Base-by-base conservation (phyloP, 2,797 vertebrate genomes). In the Pterois miles region DNA sequence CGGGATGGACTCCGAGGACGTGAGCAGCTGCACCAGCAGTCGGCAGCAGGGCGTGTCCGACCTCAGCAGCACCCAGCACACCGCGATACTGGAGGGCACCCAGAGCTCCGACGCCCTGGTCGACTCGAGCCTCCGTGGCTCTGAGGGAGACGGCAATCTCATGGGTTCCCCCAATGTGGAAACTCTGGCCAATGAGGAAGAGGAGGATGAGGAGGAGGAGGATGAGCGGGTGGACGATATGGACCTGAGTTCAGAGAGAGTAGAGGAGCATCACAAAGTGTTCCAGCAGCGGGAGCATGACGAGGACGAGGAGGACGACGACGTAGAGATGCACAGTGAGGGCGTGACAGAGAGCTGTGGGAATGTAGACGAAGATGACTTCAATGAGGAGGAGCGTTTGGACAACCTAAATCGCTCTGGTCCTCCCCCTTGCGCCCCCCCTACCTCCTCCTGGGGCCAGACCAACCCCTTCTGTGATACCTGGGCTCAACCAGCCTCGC, bases 81-180 rank as follows among this genome's bases (percentile, higher is more conserved):
- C 91, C 0, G 92, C 92, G 0, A 76, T 95, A 5, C 52, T 94
- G 70, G 93, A 94, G 65, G 94, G 93, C 40, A 94, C 93, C 27
- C 93, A 94, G 80, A 94, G 94, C 86, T 93, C 92, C 0, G 94
- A 95, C 14, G 93, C 93, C 18, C 68, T 95, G 71, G 78, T 93
- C 0, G 94, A 95, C 82, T 91, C 90, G 2, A 94, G 92, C 57
- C 84, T 93, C 10, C 88, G 92, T 1, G 93, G 93, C 31, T 94
- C 93, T 0, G 94, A 94, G 69, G 93, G 93, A 25, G 94, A 94
- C 2, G 69, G 88, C 0, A 92, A 92, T 8, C 89, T 94, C 48
- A 94, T 93, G 86, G 87, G 93, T 6, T 95, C 95, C 18, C 94
- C 95, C 38, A 94, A 95, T 6, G 92, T 96, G 22, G 94, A 95